Evolutionary conservation across 1,140 invertebrate species (phyloP).

Genomic region (Brachionus asplanchnoidis): DNA sequence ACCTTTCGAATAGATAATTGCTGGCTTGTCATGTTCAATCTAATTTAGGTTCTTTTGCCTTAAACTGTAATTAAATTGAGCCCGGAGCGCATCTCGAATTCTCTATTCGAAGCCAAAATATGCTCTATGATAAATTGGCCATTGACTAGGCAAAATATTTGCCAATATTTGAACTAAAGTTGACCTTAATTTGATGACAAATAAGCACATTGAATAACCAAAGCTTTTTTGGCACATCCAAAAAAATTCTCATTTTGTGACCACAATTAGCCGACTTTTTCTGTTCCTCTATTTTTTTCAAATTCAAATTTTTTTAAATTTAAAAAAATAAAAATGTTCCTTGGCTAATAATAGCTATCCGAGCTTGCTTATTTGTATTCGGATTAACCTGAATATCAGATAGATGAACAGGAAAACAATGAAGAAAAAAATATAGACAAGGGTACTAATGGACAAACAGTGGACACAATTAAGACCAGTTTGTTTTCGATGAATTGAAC

Average conservation of each 20-base stretch:
- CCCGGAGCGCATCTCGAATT: background rate
- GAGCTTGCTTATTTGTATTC: background rate
- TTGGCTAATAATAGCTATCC: background rate
- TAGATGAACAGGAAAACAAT: background rate
- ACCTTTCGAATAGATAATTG: background rate
- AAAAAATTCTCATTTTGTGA: background rate
- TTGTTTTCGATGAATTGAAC: background rate
- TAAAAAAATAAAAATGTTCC: background rate
- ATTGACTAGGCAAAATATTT: background rate
- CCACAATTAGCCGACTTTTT: background rate
- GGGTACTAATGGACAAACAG: background rate
- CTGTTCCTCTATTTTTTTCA: background rate
- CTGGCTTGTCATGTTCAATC: background rate
- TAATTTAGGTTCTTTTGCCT: background rate
- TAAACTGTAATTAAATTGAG: constrained; percentile 1
- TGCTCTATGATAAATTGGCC: background rate
- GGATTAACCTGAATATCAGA: constrained; percentile 35
- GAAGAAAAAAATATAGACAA: background rate
- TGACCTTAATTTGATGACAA: background rate
- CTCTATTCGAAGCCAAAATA: background rate
- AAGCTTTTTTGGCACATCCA: background rate
- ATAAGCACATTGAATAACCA: background rate
- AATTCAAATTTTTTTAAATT: background rate
- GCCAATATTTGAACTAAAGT: background rate
- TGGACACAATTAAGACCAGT: background rate